Evolutionary conservation across 2,888 invertebrate genomes (phyloP).

Genomic region (Euplagia quadripunctaria): DNA sequence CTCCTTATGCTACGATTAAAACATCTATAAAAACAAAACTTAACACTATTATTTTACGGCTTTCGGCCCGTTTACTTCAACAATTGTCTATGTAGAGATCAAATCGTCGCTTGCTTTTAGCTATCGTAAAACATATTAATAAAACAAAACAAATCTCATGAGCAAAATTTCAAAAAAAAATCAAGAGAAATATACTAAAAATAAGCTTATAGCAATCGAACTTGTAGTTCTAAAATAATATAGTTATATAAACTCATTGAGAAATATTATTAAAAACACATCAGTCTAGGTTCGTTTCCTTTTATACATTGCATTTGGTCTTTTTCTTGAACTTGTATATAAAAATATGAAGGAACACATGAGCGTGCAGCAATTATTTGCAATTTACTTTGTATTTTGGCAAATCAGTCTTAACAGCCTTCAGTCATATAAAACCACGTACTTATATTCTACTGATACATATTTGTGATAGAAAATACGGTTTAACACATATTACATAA

Average conservation of each 20-base stretch:
- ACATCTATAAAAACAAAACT: slow-evolving; percentile 57
- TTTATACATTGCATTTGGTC: slow-evolving; percentile 43
- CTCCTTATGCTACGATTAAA: slow-evolving; percentile 66
- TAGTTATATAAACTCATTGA: slow-evolving; percentile 38
- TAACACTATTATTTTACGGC: slow-evolving; percentile 59
- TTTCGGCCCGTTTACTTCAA: slow-evolving; percentile 80
- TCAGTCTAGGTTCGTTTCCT: slow-evolving; percentile 33
- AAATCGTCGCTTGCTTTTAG: slow-evolving; percentile 82
- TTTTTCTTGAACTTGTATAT: slow-evolving; percentile 1
- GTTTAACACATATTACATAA: slow-evolving; percentile 1
- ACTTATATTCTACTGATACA: slow-evolving; percentile 1
- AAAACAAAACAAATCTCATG: slow-evolving; percentile 57
- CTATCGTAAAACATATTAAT: slow-evolving; percentile 73
- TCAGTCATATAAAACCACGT: slow-evolving; percentile 46
- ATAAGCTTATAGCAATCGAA: slow-evolving; percentile 54
- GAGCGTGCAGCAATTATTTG: slow-evolving; percentile 26
- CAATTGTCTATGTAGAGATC: slow-evolving; percentile 78
- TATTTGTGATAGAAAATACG: slow-evolving; percentile 5
- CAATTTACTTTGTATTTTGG: slow-evolving; percentile 39
- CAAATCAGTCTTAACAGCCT: slow-evolving; percentile 49
- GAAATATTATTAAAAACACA: slow-evolving; percentile 14
- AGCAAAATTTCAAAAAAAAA: slow-evolving; percentile 56
- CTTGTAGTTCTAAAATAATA: slow-evolving; percentile 40
- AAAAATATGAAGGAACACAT: slow-evolving; percentile 6
- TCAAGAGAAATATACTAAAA: slow-evolving; percentile 30